Percentiles rank a stretch among this genome's conserved stretches.
These are phyloP conservation scores for Synodontis membranacea DNA, from an alignment of 2,113 vertebrate genomes.

Conservation along the genomic window DNA sequence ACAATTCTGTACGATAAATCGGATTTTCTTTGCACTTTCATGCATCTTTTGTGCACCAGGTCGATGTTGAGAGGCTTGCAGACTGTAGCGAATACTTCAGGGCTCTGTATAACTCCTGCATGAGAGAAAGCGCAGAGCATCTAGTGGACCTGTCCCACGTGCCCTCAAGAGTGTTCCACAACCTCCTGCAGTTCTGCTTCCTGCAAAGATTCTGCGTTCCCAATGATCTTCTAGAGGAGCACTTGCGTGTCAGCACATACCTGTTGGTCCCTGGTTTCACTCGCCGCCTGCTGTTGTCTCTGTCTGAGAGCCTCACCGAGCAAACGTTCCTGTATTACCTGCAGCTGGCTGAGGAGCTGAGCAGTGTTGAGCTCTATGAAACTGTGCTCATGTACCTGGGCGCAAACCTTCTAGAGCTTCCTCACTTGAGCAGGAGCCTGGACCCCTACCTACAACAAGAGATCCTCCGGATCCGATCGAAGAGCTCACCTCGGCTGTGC, in stretches of 20 bases:
- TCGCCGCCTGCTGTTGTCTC: constrained; percentile 61
- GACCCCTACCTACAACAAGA: constrained; percentile 53
- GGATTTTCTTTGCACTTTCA: background rate
- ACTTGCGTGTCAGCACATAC: constrained; percentile 72
- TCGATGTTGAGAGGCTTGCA: constrained; percentile 66
- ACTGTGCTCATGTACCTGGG: constrained; percentile 70
- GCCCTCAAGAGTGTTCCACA: constrained; percentile 66
- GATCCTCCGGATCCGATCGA: constrained; percentile 60
- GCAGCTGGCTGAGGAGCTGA: constrained; percentile 67
- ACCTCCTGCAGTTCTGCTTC: constrained; percentile 73
- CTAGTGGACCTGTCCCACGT: constrained; percentile 69
- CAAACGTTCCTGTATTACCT: constrained; percentile 68
- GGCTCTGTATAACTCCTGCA: constrained; percentile 72
- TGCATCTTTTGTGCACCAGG: constrained; percentile 55
- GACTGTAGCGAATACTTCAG: constrained; percentile 72
- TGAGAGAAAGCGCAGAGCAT: constrained; percentile 71
- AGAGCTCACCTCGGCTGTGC: constrained; percentile 62
- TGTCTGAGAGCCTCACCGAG: constrained; percentile 62
- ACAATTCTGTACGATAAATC: background rate
- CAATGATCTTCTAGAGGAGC: constrained; percentile 58
- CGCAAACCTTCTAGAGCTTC: constrained; percentile 70
- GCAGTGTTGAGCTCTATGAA: constrained; percentile 67
- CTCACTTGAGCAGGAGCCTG: constrained; percentile 61
- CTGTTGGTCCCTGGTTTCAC: constrained; percentile 70
- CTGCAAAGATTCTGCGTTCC: constrained; percentile 57